These are phyloP conservation scores for Pseudois nayaur DNA, from an alignment of 2,113 vertebrate genomes.

Conservation along the genomic window DNA sequence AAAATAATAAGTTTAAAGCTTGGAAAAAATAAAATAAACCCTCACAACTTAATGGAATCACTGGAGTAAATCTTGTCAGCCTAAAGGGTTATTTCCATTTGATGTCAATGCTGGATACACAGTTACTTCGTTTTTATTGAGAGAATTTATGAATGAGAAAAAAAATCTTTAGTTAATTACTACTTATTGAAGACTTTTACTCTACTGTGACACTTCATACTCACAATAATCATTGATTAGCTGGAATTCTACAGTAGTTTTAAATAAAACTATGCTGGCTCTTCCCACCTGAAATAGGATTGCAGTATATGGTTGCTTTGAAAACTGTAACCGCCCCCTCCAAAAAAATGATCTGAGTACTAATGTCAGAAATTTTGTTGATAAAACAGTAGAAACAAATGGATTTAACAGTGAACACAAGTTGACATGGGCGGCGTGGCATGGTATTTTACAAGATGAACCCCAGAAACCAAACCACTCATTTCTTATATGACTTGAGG, in stretches of 20 bases:
- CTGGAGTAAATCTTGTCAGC: not conserved
- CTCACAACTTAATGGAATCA: not conserved
- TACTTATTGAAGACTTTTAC: not conserved
- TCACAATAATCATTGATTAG: not conserved
- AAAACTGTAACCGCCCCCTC: not conserved
- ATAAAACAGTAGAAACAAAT: not conserved
- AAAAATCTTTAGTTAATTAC: not conserved
- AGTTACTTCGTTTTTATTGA: not conserved
- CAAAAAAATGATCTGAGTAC: not conserved
- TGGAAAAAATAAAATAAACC: not conserved
- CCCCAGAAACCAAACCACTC: not conserved
- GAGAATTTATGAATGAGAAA: not conserved
- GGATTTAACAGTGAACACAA: not conserved
- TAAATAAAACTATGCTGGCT: not conserved
- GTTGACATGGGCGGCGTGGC: too few species aligned
- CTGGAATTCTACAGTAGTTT: not conserved
- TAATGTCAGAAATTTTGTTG: not conserved
- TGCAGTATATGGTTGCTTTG: not conserved
- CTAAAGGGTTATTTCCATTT: not conserved
- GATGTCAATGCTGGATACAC: not conserved
- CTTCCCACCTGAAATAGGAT: not conserved
- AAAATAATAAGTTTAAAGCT: not conserved
- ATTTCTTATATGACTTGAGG: not conserved
- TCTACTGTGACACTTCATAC: not conserved
- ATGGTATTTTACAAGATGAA: not conserved